Conservation (phyloP, 2,113 vertebrate genomes). For the Proteles cristata region DNA sequence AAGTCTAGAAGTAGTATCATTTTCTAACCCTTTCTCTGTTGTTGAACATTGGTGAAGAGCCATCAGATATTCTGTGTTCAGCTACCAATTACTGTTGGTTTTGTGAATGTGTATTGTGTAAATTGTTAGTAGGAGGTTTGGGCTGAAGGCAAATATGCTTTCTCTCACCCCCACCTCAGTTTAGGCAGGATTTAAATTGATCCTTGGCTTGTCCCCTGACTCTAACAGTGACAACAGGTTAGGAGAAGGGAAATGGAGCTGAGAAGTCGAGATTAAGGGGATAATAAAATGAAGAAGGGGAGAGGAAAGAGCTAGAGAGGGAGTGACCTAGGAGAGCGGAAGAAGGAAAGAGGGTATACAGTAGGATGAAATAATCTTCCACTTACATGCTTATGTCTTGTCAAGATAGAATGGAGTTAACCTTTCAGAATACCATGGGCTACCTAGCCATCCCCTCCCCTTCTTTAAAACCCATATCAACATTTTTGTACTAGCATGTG, state of each 20-base stretch:
- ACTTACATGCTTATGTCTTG: neutral
- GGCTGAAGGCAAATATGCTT: neutral
- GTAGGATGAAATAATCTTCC: neutral
- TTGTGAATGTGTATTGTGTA: neutral
- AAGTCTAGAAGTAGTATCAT: neutral
- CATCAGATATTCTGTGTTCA: neutral
- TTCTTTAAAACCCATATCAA: neutral
- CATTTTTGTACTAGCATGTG: neutral
- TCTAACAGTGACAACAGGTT: neutral
- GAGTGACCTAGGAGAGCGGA: neutral
- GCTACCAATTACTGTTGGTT: neutral
- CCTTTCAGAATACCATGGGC: neutral
- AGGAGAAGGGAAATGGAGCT: neutral
- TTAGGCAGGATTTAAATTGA: neutral
- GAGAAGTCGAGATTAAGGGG: neutral
- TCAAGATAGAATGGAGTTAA: neutral
- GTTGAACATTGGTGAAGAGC: neutral
- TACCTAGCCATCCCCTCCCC: neutral
- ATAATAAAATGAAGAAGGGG: neutral
- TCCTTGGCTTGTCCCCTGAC: neutral
- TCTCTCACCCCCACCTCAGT: neutral
- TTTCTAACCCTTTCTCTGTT: slow-evolving; percentile 21
- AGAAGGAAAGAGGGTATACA: neutral
- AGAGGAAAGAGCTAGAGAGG: neutral
- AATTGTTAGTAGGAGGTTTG: neutral